Evolutionary conservation across 2,888 invertebrate species (phyloP).

Genomic region (Andricus curvator): DNA sequence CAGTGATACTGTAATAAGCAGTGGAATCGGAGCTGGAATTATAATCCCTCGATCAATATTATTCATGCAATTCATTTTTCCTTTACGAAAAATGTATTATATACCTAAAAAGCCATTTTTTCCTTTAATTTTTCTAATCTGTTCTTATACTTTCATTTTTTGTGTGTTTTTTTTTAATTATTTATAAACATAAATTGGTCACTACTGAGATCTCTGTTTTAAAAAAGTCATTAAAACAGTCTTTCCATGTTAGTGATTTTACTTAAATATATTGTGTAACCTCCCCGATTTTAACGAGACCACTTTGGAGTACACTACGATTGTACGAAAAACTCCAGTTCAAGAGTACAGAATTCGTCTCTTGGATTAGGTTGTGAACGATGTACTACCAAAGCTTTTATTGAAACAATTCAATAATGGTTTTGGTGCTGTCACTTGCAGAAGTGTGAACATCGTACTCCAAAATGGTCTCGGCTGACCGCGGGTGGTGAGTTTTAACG

Average conservation of each 20-base stretch:
- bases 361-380: conserved; percentile 63
- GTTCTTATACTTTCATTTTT: not conserved
- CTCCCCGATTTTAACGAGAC: conserved; percentile 62
- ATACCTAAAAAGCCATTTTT: not conserved
- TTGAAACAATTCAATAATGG: conserved; percentile 74
- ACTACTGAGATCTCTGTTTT: not conserved
- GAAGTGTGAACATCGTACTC: conserved; percentile 70
- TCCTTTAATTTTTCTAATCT: not conserved
- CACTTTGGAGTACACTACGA: conserved; percentile 73
- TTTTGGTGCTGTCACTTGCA: conserved; percentile 71
- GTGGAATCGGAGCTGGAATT: not conserved
- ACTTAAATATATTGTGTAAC: conserved; percentile 54
- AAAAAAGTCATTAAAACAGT: conserved; percentile 39
- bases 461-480: conserved; percentile 73
- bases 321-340: conserved; percentile 60
- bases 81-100: not conserved
- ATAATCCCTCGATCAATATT: not conserved
- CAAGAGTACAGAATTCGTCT: conserved; percentile 64
- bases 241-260: conserved; percentile 51
- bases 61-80: conserved; percentile 2
- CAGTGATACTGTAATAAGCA: not conserved
- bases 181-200: not conserved
- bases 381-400: conserved; percentile 75
- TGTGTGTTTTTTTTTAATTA: not conserved
- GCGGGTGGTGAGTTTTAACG: conserved; percentile 72